These are phyloP conservation scores for Upupa epops DNA, from an alignment of 2,113 vertebrate species.

Conservation along the genomic window DNA sequence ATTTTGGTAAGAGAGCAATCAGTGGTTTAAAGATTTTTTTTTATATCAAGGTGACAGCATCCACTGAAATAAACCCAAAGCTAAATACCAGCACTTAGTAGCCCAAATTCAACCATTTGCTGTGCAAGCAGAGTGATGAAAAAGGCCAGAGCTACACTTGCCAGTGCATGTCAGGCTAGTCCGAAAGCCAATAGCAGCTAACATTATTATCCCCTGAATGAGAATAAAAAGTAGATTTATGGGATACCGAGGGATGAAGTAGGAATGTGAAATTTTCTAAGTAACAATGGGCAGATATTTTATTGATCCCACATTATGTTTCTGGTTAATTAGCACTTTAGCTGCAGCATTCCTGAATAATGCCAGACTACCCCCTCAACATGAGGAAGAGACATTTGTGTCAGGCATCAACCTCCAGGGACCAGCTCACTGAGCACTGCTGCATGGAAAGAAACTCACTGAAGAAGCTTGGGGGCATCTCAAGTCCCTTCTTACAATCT, in stretches of 20 bases:
- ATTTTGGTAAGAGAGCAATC: background rate
- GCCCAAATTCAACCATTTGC: background rate
- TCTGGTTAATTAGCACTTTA: background rate
- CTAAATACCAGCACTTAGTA: background rate
- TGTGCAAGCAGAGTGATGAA: background rate
- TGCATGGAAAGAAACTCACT: background rate
- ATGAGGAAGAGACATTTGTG: background rate
- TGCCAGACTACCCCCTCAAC: background rate
- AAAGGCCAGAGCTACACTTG: background rate
- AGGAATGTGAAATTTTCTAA: background rate
- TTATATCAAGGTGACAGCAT: background rate
- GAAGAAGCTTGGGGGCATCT: background rate
- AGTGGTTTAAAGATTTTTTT: background rate
- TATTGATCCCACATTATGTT: background rate
- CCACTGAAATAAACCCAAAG: background rate
- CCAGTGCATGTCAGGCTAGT: background rate
- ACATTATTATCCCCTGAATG: background rate
- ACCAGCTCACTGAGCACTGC: background rate
- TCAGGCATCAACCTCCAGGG: background rate
- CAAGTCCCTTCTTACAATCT: background rate
- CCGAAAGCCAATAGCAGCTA: background rate
- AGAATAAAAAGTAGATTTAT: background rate
- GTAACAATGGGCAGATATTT: background rate
- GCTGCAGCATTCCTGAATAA: background rate
- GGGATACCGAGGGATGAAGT: background rate